Conservation (phyloP, 2,888 invertebrate genomes). For the Temnothorax rugatulus region DNA sequence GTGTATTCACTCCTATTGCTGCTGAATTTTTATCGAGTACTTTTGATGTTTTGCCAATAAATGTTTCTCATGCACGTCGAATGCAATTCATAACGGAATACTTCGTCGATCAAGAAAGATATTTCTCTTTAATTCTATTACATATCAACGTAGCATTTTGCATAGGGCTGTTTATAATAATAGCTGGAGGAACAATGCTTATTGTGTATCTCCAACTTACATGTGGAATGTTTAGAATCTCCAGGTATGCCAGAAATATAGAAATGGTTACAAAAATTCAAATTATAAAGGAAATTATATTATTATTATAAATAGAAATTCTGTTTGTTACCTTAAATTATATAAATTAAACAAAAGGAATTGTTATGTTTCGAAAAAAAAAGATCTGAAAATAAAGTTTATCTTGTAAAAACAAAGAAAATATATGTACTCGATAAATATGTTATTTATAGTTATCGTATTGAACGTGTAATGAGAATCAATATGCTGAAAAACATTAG, state of each 20-base stretch:
- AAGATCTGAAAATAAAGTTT: neutral
- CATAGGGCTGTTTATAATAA: neutral
- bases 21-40: neutral
- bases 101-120: slow-evolving; percentile 14
- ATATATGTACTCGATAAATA: neutral
- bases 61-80: neutral
- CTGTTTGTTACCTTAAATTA: neutral
- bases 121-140: slow-evolving; percentile 17
- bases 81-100: neutral
- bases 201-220: neutral
- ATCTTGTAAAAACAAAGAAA: neutral
- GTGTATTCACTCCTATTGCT: neutral
- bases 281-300: neutral
- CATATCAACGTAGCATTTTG: neutral
- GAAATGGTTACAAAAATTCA: neutral
- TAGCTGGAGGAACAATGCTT: neutral
- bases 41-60: neutral
- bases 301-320: neutral
- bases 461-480: neutral
- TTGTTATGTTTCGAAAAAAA: neutral
- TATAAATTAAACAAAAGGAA: neutral
- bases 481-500: neutral
- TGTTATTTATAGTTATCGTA: slow-evolving; percentile 32
- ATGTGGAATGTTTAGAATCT: slow-evolving; percentile 18
- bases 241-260: neutral